Evolutionary conservation across 2,797 vertebrate genomes (phyloP).

Genomic region (Euphonia xanthogaster): DNA sequence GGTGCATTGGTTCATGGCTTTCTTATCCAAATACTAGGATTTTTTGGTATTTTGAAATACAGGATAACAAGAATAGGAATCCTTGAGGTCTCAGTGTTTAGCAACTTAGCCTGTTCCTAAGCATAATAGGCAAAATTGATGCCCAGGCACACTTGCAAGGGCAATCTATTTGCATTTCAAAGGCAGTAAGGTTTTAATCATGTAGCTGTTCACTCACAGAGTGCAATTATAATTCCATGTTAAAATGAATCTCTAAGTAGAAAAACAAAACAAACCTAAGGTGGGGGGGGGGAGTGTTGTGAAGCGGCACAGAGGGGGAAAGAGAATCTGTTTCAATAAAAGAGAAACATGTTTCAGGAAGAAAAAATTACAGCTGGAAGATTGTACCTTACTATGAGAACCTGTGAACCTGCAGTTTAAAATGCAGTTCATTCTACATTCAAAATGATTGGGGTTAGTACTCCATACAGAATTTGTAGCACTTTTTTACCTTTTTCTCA

Average conservation of each 20-base stretch:
- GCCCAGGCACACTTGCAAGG: background rate
- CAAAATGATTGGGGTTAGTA: background rate
- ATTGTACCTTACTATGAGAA: background rate
- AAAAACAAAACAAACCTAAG: background rate
- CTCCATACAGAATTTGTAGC: background rate
- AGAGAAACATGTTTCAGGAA: background rate
- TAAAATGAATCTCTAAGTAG: background rate
- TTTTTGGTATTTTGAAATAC: background rate
- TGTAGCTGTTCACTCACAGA: background rate
- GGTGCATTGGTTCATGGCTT: background rate
- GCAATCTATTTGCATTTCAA: background rate
- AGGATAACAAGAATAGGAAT: background rate
- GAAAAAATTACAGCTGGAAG: background rate
- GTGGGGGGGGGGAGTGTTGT: fast-evolving
- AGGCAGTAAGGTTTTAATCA: background rate
- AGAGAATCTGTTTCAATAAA: background rate
- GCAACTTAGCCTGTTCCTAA: background rate
- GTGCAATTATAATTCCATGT: background rate
- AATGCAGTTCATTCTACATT: background rate
- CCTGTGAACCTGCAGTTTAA: background rate
- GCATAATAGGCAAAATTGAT: background rate
- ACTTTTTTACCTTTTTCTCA: background rate
- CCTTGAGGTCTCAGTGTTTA: background rate
- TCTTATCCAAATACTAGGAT: background rate
- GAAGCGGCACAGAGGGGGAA: background rate